Base-by-base conservation (phyloP, 2,113 vertebrate species). In the Gymnarchus niloticus region DNA sequence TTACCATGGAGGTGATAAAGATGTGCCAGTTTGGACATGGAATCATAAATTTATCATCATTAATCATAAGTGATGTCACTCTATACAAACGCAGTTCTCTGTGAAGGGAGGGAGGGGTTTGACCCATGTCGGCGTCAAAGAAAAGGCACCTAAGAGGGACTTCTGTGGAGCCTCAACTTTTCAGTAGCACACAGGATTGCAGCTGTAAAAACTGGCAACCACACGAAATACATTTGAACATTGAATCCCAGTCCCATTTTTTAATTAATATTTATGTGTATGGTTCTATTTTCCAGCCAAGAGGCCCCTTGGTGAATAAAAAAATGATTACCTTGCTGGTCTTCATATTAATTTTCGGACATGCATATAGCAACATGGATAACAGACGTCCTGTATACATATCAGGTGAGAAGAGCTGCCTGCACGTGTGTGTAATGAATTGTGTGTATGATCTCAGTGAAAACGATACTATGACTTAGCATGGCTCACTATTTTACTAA, bases 261-360 rank as follows among this genome's bases (percentile, higher is more conserved):
- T 46, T 86, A 41, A 1, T n/a, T 6, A 41, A 86, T 84, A 84
- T 86, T 59, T 84, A 3, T 56, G 9, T 56, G 1, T 81, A 83
- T 56, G 81, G 76, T 89, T 89, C 87, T 33, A 84, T 90, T 87
- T 93, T 90, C 57, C 91, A 96, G 94, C 93, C 89, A 94, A 91
- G 91, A 94, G 93, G 93, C 92, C 90, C 89, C 88, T 90, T 92
- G 92, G 89, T 87, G 88, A 90, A 91, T 46, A 84, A 90, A 89
- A 91, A 93, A 92, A 99, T 98, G 97, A 97, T 91, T 89, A 94
- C 85, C 90, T 92, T 98, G 88, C 94, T 97, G 90, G 94, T 93
- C 88, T 93, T 96, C 94, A 95, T 95, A 92, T 92, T 99, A 88
- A 91, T 97, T 91, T 92, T 88, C 85, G 90, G 90, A 87, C 87